Evolutionary conservation across 2,113 vertebrate genomes (phyloP), one percentile per base, ranked within the genome.

Genomic region (Cariama cristata): DNA sequence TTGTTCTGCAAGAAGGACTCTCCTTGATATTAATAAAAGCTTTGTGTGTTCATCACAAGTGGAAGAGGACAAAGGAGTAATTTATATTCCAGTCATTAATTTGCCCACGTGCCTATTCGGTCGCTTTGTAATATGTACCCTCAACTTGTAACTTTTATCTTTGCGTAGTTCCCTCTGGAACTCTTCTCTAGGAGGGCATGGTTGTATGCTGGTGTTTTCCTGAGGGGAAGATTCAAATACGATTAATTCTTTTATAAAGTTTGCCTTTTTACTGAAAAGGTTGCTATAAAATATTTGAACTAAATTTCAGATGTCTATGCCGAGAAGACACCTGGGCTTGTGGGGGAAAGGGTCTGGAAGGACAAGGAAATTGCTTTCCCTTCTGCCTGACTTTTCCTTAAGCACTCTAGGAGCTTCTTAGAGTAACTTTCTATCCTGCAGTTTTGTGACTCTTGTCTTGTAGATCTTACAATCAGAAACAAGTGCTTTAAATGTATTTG

Each of bases 31-130:
- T 67, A 75, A 49, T 63, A 79, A 87, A 93, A 79, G 27, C 64
- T 90, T 35, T 79, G 26, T 67, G 42, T 76, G 59, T 71, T 86
- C 81, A 50, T 79, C 60, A 85, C 11, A 87, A 80, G 38, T 45
- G n/a, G 42, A 93, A 81, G 68, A 86, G 40, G 33, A 52, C 53
- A 83, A 79, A 91, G 42, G 45, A 80, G 42, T 77, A 73, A 50
- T 86, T 96, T 86, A 81, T 73, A 83, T 94, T 88, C 79, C 74
- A 79, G 72, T 74, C 32, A 58, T 84, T 81, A 47, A 53, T 83
- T 88, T 94, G 47, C 5, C 55, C 47, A 68, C 0, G 0, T 94
- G 12, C 56, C 28, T 87, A 14, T 77, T 79, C 3, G 0, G 30
- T 80, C 1, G 0, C 52, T 91, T 86, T 79, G 32, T 84, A 71